Conservation (phyloP, 1,140 invertebrate genomes). For the Olivierus martensii region DNA sequence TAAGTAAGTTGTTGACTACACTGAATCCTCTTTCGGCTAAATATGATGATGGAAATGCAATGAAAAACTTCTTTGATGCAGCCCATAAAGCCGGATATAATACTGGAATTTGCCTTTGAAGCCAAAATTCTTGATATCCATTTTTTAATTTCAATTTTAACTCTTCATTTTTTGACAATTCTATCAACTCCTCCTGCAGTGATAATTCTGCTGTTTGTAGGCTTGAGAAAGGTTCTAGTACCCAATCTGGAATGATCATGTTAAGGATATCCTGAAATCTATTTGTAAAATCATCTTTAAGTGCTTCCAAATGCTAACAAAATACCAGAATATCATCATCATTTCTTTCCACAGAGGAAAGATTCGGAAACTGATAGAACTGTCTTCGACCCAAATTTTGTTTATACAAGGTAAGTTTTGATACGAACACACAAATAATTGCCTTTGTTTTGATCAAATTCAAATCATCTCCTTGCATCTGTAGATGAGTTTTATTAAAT, state of each 20-base stretch:
- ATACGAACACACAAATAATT: constrained; percentile 11
- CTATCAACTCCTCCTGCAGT: constrained; percentile 1
- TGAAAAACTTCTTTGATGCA: constrained; percentile 9
- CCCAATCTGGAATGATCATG: constrained; percentile 11
- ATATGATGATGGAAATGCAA: constrained; percentile 18
- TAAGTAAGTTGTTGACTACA: constrained; percentile 3
- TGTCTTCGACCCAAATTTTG: constrained; percentile 3
- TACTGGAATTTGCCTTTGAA: constrained; percentile 10
- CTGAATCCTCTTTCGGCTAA: constrained; percentile 14
- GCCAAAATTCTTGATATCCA: constrained; percentile 16
- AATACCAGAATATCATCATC: background rate
- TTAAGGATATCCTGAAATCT: constrained; percentile 12
- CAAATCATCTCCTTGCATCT: constrained; percentile 14
- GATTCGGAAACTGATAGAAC: constrained; percentile 2
- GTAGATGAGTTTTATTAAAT: constrained; percentile 17
- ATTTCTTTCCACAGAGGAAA: constrained; percentile 7
- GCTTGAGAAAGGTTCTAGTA: constrained; percentile 11
- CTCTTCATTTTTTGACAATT: constrained; percentile 8
- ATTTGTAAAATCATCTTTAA: constrained; percentile 11
- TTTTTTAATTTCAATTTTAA: constrained; percentile 13
- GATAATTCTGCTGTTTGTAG: background rate
- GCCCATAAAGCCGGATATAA: constrained; percentile 10
- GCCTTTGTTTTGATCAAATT: constrained; percentile 17
- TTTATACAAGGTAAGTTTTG: constrained; percentile 10
- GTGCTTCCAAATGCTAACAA: constrained; percentile 1